phyloP scores from a whole-genome alignment of 2,888 invertebrate genomes.

The Odontomyia ornata region DNA sequence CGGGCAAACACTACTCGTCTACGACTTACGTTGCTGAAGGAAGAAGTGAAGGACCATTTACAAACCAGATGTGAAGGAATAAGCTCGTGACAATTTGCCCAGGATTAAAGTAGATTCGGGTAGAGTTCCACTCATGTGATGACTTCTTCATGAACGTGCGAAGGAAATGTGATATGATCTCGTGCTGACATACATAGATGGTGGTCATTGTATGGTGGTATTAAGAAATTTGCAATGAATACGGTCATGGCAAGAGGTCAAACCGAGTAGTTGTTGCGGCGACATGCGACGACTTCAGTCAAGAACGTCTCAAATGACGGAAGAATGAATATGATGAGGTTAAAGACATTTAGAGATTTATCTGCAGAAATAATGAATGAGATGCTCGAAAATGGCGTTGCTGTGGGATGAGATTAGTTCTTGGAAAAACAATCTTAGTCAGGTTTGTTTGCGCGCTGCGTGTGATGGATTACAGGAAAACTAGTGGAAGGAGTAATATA shows the following conservation, averaged over 20 bases:
- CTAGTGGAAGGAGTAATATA: neutral
- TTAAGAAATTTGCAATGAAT: neutral
- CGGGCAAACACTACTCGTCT: neutral
- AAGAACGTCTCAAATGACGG: no score
- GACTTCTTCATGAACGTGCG: neutral
- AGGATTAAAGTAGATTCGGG: neutral
- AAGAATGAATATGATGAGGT: neutral
- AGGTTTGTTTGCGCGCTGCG: neutral
- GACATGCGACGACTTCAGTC: neutral
- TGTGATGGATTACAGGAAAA: neutral
- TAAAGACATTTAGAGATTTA: neutral
- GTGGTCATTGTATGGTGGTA: neutral
- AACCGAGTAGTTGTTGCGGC: neutral
- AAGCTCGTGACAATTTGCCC: neutral
- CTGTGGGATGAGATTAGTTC: neutral
- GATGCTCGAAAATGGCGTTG: neutral
- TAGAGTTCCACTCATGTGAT: neutral
- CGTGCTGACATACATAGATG: neutral
- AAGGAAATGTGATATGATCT: slow-evolving; percentile 3
- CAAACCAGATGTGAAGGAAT: no score
- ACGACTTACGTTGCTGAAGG: no score
- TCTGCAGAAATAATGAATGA: neutral
- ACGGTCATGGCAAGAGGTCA: neutral
- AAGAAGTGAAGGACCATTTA: neutral
- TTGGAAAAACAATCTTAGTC: neutral